Evolutionary conservation across 64 coral and sea anemone genomes (phyloP), one percentile per base, ranked within the genome.

Genomic region (Orbicella faveolata): DNA sequence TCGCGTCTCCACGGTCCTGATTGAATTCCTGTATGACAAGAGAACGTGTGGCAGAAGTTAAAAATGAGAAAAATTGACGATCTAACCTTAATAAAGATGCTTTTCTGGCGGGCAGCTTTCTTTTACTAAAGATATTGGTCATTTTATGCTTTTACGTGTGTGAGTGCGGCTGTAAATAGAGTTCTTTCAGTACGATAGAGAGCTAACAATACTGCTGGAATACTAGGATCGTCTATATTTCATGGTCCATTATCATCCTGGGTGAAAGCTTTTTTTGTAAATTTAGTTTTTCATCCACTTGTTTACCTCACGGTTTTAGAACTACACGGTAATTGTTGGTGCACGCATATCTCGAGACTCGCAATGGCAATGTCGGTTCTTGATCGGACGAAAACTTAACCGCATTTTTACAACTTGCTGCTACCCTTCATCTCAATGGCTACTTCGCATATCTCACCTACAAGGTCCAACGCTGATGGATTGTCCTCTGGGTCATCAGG

Each of bases 401-500:
- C 0, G 55, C 15, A 59, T 14, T 13, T 59, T 59, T 59, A 59
- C 55, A 59, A 59, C 55, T 59, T 59, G 55, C 6, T 59, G 11
- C 15, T 59, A 14, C 55, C 55, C 15, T 16, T 4, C 55, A 59
- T 59, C 55, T 59, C 55, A 59, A 74, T 9, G 33, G 2, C n/a
- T 13, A 11, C 19, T 34, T 7, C 26, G 25, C 20, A 37, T 21
- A 55, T 9, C 83, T 87, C 65, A 92, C 90, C 90, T 53, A 87
- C 36, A 23, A 92, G 34, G 70, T 92, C 90, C 63, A 92, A 39
- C 11, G 74, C 90, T 30, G 90, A 92, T 1, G 90, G 90, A 35
- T 76, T 92, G 67, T 92, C 90, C 21, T 77, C 90, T 37, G 86
- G 64, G 69, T 92, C 90, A 30, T 92, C 90, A 16, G 90, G 39